Evolutionary conservation across 2,797 vertebrate genomes (phyloP).

Genomic region (Rhinella marina): DNA sequence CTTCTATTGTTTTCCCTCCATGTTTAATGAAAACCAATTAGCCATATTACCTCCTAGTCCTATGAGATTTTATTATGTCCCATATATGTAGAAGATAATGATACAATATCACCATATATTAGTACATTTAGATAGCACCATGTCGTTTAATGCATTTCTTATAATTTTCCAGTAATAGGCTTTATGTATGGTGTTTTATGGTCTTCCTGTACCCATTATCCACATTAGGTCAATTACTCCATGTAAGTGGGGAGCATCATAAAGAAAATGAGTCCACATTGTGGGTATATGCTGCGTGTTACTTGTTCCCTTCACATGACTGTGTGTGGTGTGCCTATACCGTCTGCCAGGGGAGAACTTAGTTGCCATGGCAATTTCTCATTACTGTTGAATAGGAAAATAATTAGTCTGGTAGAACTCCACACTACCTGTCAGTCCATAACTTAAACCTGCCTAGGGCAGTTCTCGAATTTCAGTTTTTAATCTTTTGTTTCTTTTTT

Average conservation of each 20-base stretch:
- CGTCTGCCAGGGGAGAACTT: slow-evolving; percentile 72
- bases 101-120: not conserved
- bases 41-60: not conserved
- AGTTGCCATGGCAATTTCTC: slow-evolving; percentile 87
- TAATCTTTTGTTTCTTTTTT: slow-evolving; percentile 68
- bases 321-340: slow-evolving; percentile 48
- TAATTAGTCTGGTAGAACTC: slow-evolving; percentile 85
- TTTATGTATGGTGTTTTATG: not conserved
- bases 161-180: slow-evolving; percentile 28
- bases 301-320: slow-evolving; percentile 38
- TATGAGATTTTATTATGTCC: not conserved
- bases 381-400: slow-evolving; percentile 86
- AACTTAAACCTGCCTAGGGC: slow-evolving; percentile 80
- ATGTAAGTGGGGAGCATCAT: slow-evolving; percentile 24
- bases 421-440: slow-evolving; percentile 80
- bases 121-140: not conserved
- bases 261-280: slow-evolving; percentile 49
- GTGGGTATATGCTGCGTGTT: slow-evolving; percentile 34
- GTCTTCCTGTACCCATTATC: slow-evolving; percentile 27
- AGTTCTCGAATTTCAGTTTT: slow-evolving; percentile 68
- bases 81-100: not conserved
- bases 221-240: slow-evolving; percentile 41
- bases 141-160: not conserved
- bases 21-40: not conserved
- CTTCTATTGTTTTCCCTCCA: not conserved